Conservation (phyloP, 2,888 invertebrate genomes). For the Gerris lacustris region DNA sequence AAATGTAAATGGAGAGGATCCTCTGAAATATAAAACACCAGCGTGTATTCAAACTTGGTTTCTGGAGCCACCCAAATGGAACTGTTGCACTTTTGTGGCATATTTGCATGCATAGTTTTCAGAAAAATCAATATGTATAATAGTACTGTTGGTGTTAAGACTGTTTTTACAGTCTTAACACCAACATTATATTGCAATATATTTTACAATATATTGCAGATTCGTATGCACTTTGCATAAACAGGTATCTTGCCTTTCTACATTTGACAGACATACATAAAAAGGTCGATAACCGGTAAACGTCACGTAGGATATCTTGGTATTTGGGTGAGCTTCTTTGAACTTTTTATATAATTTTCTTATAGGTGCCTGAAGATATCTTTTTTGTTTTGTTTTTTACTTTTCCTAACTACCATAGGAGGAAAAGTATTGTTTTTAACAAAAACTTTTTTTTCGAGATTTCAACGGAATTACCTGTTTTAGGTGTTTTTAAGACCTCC, state of each 20-base stretch:
- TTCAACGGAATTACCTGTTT: too few species aligned
- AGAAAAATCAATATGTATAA: neutral
- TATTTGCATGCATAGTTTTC: neutral
- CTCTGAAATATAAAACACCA: neutral
- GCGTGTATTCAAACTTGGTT: neutral
- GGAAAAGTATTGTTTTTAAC: too few species aligned
- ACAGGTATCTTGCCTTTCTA: neutral
- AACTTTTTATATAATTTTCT: neutral
- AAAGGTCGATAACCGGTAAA: neutral
- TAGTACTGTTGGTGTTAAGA: neutral
- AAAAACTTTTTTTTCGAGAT: too few species aligned
- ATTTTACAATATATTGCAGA: neutral
- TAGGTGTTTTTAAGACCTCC: too few species aligned
- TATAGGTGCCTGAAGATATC: neutral
- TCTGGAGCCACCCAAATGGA: neutral
- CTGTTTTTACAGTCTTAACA: neutral
- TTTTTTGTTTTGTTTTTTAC: neutral
- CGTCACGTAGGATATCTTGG: neutral
- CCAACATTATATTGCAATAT: too few species aligned
- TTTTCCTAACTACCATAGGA: too few species aligned
- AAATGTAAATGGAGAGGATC: neutral
- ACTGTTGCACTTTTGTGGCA: neutral
- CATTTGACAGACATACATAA: neutral
- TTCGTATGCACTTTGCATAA: neutral
- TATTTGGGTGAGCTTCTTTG: neutral